These are phyloP conservation scores for Euphysa ruthae DNA, from an alignment of 30 jellyfish, hydroid and myxozoan genomes.

Conservation along the genomic window DNA sequence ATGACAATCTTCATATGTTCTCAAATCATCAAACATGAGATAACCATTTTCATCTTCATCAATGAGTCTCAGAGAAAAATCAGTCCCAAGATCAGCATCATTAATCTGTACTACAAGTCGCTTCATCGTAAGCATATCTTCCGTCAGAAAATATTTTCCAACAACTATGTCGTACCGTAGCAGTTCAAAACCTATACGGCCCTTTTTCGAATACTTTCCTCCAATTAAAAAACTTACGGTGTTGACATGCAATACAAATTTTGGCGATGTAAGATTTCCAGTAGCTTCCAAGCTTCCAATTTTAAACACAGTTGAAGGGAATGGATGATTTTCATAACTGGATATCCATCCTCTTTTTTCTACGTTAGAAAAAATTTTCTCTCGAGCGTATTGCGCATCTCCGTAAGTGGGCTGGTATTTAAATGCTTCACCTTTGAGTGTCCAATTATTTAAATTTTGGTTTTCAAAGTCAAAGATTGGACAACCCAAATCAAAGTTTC, in stretches of 20 bases:
- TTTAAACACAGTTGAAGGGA: background rate
- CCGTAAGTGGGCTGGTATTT: too few species aligned
- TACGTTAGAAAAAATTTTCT: too few species aligned
- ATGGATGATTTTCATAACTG: conserved; percentile 32
- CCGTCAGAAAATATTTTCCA: too few species aligned
- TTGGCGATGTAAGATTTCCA: conserved; percentile 28
- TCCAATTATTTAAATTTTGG: too few species aligned
- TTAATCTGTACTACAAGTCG: too few species aligned
- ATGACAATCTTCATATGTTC: background rate
- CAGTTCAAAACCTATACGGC: conserved; percentile 4
- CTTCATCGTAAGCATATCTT: too few species aligned
- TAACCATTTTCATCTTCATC: background rate
- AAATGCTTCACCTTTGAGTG: too few species aligned
- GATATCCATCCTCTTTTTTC: conserved; percentile 36
- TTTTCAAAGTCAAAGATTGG: too few species aligned
- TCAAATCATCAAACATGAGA: conserved; percentile 15
- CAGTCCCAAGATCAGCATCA: too few species aligned
- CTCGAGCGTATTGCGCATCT: too few species aligned
- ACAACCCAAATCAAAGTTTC: too few species aligned
- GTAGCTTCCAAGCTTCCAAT: background rate
- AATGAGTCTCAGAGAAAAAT: background rate
- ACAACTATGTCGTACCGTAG: too few species aligned
- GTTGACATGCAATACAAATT: conserved; percentile 9
- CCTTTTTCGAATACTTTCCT: conserved; percentile 11
- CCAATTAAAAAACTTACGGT: conserved; percentile 18